Evolutionary conservation across 2,888 invertebrate genomes (phyloP), one percentile per base, ranked within the genome.

Genomic region (Hyposoter didymator): DNA sequence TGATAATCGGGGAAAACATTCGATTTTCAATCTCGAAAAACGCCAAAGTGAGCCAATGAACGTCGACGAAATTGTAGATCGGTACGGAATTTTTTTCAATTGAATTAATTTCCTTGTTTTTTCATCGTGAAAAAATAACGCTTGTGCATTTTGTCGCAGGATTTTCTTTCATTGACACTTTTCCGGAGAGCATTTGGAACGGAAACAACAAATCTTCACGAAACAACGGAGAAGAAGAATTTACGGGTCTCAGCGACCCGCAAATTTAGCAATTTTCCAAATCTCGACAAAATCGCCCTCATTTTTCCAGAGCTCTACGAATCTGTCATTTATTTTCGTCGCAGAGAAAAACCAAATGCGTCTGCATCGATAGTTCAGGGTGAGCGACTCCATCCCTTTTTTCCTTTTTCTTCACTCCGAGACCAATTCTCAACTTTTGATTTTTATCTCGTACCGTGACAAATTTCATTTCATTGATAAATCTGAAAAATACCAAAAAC

Each of bases 1-100:
- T 52, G 7, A 55, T n/a, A 17, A 49, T 49, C n/a, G 49, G 14
- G n/a, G 6, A n/a, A 55, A 55, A 55, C 12, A 12, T 22, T 55
- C 1, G 28, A 59, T 59, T 28, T 82, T 32, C 32, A 78, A 74
- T 66, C 67, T 74, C 73, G 47, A 85, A n/a, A n/a, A n/a, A 82
- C 75, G 70, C 75, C 35, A 59, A n/a, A 73, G 39, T 35, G 55
- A 85, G 75, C 47, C 64, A 47, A 73, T 12, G 28, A 39, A 35
- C 39, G 72, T 84, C 69, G 73, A 49, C 28, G 69, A 52, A 39
- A 55, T 10, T 28, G 73, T 72, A 70, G 28, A 79, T 67, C 76
- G 82, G 62, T 73, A 59, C 0, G 39, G 8, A 19, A 52, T n/a
- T 49, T 59, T 59, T 59, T 28, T 59, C 0, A 4, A 2, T 59